Conservation (phyloP, 1,140 invertebrate species). For the Samia ricini region DNA sequence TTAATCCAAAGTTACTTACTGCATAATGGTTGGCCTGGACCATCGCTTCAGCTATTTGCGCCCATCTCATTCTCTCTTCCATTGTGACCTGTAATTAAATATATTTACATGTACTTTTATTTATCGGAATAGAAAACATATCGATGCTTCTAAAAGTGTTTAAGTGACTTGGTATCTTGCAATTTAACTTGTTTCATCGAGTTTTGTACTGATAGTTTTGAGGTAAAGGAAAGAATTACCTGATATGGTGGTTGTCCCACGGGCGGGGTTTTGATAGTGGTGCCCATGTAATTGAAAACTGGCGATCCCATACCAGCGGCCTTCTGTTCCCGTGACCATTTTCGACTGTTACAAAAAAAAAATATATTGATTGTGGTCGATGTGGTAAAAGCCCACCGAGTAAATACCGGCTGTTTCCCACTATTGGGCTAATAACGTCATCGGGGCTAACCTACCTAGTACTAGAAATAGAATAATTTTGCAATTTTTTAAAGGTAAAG, state of each 20-base stretch:
- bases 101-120: too few species aligned
- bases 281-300: constrained; percentile 90
- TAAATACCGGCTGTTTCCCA: too few species aligned
- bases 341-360: constrained; percentile 78
- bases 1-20: constrained; percentile 69
- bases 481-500: too few species aligned
- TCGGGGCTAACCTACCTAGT: too few species aligned
- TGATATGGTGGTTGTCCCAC: constrained; percentile 82
- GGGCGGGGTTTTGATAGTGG: constrained; percentile 83
- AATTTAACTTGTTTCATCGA: too few species aligned
- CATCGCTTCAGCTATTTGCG: constrained; percentile 91
- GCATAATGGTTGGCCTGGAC: constrained; percentile 90
- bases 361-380: constrained; percentile 13
- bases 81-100: constrained; percentile 78
- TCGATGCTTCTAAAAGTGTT: too few species aligned
- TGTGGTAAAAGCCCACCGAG: too few species aligned
- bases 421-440: too few species aligned
- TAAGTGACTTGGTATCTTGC: too few species aligned
- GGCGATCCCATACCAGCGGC: constrained; percentile 84
- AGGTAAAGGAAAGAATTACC: constrained; percentile 23
- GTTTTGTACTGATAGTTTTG: too few species aligned
- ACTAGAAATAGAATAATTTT: too few species aligned
- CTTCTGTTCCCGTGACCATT: constrained; percentile 93
- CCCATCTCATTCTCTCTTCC: constrained; percentile 89
- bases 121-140: not conserved